A percentile compares a stretch with the other conserved stretches of the same genome.
Evolutionary conservation across 2,888 invertebrate genomes (phyloP).

Genomic region (Elysia crispata): DNA sequence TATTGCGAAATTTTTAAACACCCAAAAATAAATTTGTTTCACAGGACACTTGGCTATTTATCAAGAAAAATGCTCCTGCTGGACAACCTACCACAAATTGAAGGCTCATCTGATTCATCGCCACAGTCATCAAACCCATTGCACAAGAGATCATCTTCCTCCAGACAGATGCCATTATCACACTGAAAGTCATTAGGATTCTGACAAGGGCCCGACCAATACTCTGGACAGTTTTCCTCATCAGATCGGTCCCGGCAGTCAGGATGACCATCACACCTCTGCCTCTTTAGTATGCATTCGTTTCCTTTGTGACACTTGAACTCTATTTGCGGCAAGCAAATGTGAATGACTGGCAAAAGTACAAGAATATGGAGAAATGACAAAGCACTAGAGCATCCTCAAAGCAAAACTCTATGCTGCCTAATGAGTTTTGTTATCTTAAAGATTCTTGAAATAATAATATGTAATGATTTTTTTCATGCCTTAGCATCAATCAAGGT

Average conservation of each 20-base stretch:
- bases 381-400: not conserved
- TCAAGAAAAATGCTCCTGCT: not conserved
- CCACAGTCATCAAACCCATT: conserved; percentile 67
- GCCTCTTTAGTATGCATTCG: conserved; percentile 83
- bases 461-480: too few species aligned
- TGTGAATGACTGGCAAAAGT: not conserved
- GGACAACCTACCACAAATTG: conserved; percentile 65
- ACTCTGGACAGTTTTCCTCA: conserved; percentile 63
- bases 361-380: not conserved
- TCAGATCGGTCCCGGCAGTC: conserved; percentile 68
- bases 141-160: conserved; percentile 57
- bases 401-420: not conserved
- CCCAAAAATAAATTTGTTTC: too few species aligned
- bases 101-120: conserved; percentile 69
- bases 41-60: too few species aligned
- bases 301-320: too few species aligned
- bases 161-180: conserved; percentile 69
- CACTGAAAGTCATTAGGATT: conserved; percentile 60
- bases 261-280: conserved; percentile 84
- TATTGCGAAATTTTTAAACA: too few species aligned
- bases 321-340: too few species aligned
- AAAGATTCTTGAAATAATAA: not conserved
- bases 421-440: not conserved
- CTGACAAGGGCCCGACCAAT: conserved; percentile 50
- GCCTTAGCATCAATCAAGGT: too few species aligned